A percentile compares a stretch with the other conserved stretches of the same genome.
phyloP scores from a whole-genome alignment of 2,888 invertebrate genomes.

The Pemphredon lugubris region DNA sequence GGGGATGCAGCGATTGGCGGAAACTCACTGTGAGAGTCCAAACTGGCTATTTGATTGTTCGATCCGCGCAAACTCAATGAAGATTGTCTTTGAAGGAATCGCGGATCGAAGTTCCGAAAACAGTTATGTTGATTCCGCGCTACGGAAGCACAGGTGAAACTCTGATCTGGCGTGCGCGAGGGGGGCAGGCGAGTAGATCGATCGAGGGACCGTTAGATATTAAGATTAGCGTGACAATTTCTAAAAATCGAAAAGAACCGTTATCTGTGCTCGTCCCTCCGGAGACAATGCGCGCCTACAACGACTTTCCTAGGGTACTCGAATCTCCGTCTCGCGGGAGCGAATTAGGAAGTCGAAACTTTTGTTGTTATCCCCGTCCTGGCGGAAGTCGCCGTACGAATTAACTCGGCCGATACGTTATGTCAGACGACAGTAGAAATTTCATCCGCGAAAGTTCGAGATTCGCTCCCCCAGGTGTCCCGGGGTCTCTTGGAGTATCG shows the following conservation, averaged over 20 bases:
- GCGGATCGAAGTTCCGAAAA: too few relatives aligned
- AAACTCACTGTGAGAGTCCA: slow-evolving; percentile 18
- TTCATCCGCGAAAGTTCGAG: slow-evolving; percentile 53
- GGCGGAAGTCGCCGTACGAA: slow-evolving; percentile 39
- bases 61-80: neutral
- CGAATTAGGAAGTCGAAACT: slow-evolving; percentile 7
- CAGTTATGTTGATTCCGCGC: too few relatives aligned
- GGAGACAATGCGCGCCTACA: too few relatives aligned
- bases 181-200: too few relatives aligned
- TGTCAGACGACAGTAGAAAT: slow-evolving; percentile 50
- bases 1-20: slow-evolving; percentile 42
- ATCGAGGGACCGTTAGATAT: too few relatives aligned
- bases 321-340: neutral
- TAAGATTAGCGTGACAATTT: too few relatives aligned
- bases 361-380: slow-evolving; percentile 8
- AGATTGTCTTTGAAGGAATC: neutral
- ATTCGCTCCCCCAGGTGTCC: slow-evolving; percentile 37
- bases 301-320: too few relatives aligned
- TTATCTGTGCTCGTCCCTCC: too few relatives aligned
- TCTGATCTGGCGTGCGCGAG: too few relatives aligned
- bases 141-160: too few relatives aligned
- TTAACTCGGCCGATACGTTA: slow-evolving; percentile 56
- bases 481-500: slow-evolving; percentile 33
- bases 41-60: slow-evolving; percentile 18
- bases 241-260: too few relatives aligned